Evolutionary conservation across 2,113 vertebrate species (phyloP).

Genomic region (Nyctereutes procyonoides): DNA sequence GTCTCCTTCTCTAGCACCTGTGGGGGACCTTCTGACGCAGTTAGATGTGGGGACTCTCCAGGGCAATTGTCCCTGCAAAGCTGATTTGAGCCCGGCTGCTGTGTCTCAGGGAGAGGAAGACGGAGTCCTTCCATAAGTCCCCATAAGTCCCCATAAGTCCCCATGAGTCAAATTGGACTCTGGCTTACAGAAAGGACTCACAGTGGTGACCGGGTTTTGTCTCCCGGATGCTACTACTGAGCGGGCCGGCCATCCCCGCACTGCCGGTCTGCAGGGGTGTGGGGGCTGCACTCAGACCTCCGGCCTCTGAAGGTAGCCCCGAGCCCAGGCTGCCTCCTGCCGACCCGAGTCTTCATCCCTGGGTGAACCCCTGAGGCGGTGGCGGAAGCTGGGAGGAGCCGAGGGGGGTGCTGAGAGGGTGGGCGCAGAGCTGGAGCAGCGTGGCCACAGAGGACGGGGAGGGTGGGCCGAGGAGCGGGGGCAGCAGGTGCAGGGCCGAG

Average conservation of each 20-base stretch:
- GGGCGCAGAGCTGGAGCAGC: neutral
- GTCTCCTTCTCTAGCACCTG: neutral
- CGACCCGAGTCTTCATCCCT: neutral
- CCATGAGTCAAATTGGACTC: neutral
- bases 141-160: neutral
- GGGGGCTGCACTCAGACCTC: neutral
- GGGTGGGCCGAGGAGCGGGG: neutral
- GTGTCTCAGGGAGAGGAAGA: neutral
- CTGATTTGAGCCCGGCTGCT: neutral
- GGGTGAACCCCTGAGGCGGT: neutral
- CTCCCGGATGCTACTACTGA: too few relatives aligned
- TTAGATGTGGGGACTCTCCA: neutral
- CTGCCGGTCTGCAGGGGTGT: neutral
- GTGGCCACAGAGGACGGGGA: neutral
- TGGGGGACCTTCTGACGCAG: neutral
- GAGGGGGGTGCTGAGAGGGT: neutral
- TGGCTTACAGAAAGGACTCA: neutral
- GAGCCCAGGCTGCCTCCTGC: neutral
- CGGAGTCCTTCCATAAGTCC: neutral
- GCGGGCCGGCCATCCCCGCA: fast-evolving
- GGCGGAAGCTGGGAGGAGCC: neutral
- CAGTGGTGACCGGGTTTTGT: neutral
- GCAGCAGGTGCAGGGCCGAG: neutral
- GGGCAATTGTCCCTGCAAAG: neutral
- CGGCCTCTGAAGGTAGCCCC: too few relatives aligned